Base-by-base conservation (phyloP, 2,888 invertebrate genomes). In the Drosophila sordidula region DNA sequence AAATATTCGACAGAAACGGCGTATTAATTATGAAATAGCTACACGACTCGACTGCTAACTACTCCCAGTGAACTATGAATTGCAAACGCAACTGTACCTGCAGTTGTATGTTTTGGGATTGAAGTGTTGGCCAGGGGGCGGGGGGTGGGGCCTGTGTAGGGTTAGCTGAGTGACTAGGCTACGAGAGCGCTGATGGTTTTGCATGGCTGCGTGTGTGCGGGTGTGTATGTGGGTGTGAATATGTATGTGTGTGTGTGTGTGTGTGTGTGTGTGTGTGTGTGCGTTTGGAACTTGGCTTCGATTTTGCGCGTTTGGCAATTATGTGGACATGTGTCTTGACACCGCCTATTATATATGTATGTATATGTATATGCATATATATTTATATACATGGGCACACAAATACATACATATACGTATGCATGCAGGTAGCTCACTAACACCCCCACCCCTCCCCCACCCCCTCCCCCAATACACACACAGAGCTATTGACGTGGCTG, bases 251-350 rank as follows among this genome's bases (percentile, higher is more conserved):
- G 39, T 57, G n/a, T 51, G 8, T 42, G 11, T 45, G 12, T 56
- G 12, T 56, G 12, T 41, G 6, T 51, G 42, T 46, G 8, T 34
- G 46, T 52, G 50, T 51, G 18, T 36, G 47, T 66, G 66, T 59
- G 26, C 68, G 50, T 72, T 64, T 61, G 59, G 41, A 45, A 70
- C 77, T 84, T 79, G 77, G 79, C 85, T 87, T 81, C 84, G 87
- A 87, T 83, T 83, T 87, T 84, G 84, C 87, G 83, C 83, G 87
- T 83, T 83, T 87, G 87, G 81, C 87, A 83, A 83, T 83, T 87
- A 83, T 83, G 81, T 80, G 87, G 79, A 83, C 87, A 87, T 83
- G 82, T 83, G 84, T 83, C 82, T 83, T 83, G 78, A 81, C 80
- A 78, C 78, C 68, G 80, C 72, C 81, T 76, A 80, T 76, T 74